Evolutionary conservation across 2,797 vertebrate species (phyloP).

Genomic region (Darevskia mixta): DNA sequence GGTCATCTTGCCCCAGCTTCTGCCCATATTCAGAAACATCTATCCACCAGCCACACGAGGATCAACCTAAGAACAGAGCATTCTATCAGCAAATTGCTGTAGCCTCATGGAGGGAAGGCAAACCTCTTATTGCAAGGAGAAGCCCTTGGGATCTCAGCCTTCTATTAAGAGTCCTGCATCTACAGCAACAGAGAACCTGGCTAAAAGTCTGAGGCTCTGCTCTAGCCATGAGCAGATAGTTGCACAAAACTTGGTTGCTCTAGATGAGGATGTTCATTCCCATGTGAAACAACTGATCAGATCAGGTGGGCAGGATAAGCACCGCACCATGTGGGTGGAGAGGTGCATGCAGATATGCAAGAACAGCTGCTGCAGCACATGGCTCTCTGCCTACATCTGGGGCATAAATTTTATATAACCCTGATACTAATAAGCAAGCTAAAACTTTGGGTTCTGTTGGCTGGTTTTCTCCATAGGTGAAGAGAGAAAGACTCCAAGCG

Average conservation of each 20-base stretch:
- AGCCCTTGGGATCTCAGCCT: background rate
- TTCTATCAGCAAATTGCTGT: background rate
- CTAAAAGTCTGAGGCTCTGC: background rate
- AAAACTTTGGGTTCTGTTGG: background rate
- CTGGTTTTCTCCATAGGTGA: constrained; percentile 73
- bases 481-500: constrained; percentile 86
- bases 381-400: background rate
- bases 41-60: background rate
- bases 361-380: background rate
- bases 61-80: background rate
- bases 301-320: background rate
- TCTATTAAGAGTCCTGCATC: background rate
- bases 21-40: background rate
- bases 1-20: background rate
- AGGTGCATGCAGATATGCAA: background rate
- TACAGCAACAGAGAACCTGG: background rate
- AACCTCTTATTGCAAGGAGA: background rate
- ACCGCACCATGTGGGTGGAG: background rate
- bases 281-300: background rate
- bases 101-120: background rate
- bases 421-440: constrained; percentile 27
- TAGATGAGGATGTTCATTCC: background rate
- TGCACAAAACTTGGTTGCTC: background rate
- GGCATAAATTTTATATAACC: background rate
- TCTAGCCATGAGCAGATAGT: background rate